Conservation (phyloP, 2,888 invertebrate species). For the Scaptomyza flava region DNA sequence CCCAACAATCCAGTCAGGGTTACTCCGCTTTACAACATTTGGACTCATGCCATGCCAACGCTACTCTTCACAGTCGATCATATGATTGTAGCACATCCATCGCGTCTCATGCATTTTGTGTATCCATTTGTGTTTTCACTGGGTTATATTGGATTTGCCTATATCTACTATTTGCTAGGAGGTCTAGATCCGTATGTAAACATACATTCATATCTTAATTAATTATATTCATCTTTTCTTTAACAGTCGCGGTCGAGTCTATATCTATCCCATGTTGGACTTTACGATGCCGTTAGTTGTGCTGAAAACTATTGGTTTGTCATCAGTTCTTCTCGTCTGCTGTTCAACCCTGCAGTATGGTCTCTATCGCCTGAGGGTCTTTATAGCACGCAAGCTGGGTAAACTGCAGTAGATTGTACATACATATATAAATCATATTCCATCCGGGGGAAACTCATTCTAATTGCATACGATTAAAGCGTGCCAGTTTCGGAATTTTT, state of each 20-base stretch:
- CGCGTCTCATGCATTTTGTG: conserved; percentile 49
- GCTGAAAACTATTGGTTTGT: background rate
- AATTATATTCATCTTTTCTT: background rate
- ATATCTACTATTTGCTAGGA: conserved; percentile 26
- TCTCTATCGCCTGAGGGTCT: conserved; percentile 48
- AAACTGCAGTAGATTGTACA: conserved; percentile 30
- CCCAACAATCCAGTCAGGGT: background rate
- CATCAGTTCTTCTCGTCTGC: background rate
- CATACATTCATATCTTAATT: background rate
- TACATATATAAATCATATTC: conserved; percentile 5
- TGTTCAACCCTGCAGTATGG: conserved; percentile 43
- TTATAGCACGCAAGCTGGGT: conserved; percentile 29
- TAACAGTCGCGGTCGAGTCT: conserved; percentile 29
- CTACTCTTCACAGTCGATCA: conserved; percentile 41
- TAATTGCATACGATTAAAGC: conserved; percentile 36
- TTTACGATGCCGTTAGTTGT: background rate
- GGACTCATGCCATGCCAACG: conserved; percentile 37
- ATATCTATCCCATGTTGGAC: conserved; percentile 43
- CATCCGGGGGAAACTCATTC: background rate
- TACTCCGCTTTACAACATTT: conserved; percentile 24
- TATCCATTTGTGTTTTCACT: conserved; percentile 39
- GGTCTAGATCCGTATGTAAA: conserved; percentile 40
- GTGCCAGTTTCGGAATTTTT: conserved; percentile 17
- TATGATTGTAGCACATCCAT: conserved; percentile 55
- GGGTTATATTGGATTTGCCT: conserved; percentile 24